A percentile compares a stretch with the other conserved stretches of the same genome.
Conservation (phyloP, 2,797 vertebrate species). For the Prunella strophiata region DNA sequence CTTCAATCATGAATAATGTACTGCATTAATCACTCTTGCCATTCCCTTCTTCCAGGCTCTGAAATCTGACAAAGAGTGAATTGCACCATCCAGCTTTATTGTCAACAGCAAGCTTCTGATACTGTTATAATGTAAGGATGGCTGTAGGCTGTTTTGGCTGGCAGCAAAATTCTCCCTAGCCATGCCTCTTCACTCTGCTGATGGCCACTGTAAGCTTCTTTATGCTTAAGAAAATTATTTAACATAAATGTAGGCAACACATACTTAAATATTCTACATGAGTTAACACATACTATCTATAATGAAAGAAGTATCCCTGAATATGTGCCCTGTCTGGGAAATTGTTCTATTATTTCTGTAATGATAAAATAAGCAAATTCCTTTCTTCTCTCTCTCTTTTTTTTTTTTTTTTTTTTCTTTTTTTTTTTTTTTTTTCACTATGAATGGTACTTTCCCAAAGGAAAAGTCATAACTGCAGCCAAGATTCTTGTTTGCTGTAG, state of each 20-base stretch:
- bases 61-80: neutral
- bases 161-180: neutral
- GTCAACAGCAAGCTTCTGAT: neutral
- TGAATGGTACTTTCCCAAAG: neutral
- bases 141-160: neutral
- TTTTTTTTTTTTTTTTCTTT: no score
- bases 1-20: neutral
- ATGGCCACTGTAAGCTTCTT: neutral
- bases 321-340: neutral
- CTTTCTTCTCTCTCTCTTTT: no score
- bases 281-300: neutral
- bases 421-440: neutral
- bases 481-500: neutral
- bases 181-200: neutral
- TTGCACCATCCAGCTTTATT: neutral
- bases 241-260: accelerated
- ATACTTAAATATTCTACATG: neutral
- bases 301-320: neutral
- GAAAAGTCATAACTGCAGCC: neutral
- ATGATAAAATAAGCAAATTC: no score
- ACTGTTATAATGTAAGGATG: neutral
- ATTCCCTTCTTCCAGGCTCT: neutral
- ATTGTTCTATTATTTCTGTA: neutral
- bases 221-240: neutral
- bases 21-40: neutral